Conservation (phyloP, 2,797 vertebrate species). For the Anguilla obscura region DNA sequence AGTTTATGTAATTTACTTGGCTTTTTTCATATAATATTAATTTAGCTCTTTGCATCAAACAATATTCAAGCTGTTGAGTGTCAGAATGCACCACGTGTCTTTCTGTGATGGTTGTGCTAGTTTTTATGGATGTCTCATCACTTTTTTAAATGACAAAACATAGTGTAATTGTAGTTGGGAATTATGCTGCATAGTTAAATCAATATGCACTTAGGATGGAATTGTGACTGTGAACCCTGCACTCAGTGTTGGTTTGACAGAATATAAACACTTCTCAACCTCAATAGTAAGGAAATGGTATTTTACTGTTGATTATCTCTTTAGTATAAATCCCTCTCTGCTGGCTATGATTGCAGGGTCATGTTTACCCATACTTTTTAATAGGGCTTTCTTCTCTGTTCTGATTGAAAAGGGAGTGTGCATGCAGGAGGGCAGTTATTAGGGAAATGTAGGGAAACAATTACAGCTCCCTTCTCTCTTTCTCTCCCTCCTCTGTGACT, state of each 20-base stretch:
- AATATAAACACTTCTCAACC: background rate
- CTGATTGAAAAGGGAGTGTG: slow-evolving; percentile 50
- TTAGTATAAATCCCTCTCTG: background rate
- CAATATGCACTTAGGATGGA: background rate
- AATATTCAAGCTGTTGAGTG: background rate
- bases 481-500: slow-evolving; percentile 31
- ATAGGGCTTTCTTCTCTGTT: slow-evolving; percentile 63
- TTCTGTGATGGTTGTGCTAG: background rate
- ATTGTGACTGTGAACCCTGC: background rate
- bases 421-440: slow-evolving; percentile 41
- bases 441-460: slow-evolving; percentile 66
- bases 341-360: background rate
- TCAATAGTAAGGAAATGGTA: background rate
- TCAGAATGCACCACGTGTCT: background rate
- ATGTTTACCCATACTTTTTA: slow-evolving; percentile 43
- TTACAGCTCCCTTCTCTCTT: slow-evolving; percentile 48
- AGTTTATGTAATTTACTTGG: background rate
- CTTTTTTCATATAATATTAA: background rate
- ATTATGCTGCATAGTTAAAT: background rate
- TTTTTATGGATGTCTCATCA: background rate
- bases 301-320: background rate
- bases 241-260: background rate
- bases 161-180: background rate
- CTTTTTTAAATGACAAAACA: background rate
- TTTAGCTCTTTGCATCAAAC: background rate